Conservation (phyloP, 2,888 invertebrate species). For the Nomada ferruginata region DNA sequence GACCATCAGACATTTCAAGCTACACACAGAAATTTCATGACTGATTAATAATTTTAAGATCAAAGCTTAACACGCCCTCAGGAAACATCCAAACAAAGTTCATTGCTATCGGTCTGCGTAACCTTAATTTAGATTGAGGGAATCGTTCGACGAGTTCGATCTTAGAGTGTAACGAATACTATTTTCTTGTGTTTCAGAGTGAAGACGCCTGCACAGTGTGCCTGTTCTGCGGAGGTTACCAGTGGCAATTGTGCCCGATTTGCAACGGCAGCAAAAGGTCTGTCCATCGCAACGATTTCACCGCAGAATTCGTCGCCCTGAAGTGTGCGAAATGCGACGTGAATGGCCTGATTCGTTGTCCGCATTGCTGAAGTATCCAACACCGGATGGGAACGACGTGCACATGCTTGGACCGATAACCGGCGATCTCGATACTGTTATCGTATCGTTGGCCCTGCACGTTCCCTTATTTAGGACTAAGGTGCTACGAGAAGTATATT, state of each 20-base stretch:
- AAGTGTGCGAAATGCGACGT: constrained; percentile 98
- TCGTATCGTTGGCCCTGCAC: constrained; percentile 56
- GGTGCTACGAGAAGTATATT: constrained; percentile 74
- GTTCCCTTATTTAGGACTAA: constrained; percentile 64
- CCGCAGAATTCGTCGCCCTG: constrained; percentile 96
- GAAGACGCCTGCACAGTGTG: constrained; percentile 85
- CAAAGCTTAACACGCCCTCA: too few species aligned
- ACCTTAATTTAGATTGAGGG: too few species aligned
- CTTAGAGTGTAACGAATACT: neutral
- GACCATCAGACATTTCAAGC: too few species aligned
- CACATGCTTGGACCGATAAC: constrained; percentile 38
- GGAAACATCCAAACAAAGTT: too few species aligned
- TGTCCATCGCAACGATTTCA: constrained; percentile 96
- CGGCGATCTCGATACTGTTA: constrained; percentile 12
- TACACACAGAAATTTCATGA: too few species aligned
- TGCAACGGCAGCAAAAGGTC: constrained; percentile 99
- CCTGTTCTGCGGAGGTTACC: constrained; percentile 95
- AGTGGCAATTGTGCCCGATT: constrained; percentile 94
- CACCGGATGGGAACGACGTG: neutral
- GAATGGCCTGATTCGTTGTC: constrained; percentile 95
- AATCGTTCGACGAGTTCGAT: neutral
- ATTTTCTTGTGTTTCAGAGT: constrained; percentile 60
- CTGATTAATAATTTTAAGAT: too few species aligned
- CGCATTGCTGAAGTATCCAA: constrained; percentile 88
- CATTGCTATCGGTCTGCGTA: too few species aligned